A percentile compares a stretch with the other conserved stretches of the same genome.
Evolutionary conservation across 2,797 vertebrate species (phyloP).

Genomic region (Coregonus sp.): DNA sequence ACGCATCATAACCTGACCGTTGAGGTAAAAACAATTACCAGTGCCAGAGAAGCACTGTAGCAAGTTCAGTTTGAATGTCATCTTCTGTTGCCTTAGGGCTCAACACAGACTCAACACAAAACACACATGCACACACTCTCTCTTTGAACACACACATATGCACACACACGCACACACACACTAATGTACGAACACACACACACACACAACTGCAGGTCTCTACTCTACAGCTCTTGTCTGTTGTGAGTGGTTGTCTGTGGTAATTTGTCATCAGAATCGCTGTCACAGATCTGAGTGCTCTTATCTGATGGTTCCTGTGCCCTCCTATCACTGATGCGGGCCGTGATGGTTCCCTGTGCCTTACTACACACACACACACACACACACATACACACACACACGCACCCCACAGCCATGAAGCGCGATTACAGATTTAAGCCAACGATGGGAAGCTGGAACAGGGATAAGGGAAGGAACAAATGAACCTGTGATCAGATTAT

Average conservation of each 20-base stretch:
- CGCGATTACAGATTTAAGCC: not conserved
- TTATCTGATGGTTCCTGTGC: slow-evolving; percentile 15
- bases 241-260: not conserved
- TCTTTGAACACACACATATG: no score
- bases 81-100: not conserved
- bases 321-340: no score
- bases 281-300: slow-evolving; percentile 7
- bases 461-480: not conserved
- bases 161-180: not conserved
- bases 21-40: not conserved
- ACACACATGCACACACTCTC: no score
- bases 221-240: slow-evolving; percentile 10
- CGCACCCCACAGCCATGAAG: not conserved
- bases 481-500: not conserved
- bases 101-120: not conserved
- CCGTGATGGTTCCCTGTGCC: not conserved
- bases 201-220: not conserved
- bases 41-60: not conserved
- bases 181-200: no score
- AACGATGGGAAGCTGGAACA: not conserved
- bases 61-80: not conserved
- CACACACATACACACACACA: not conserved
- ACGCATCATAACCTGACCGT: not conserved
- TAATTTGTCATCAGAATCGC: slow-evolving; percentile 15
- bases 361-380: not conserved